These are phyloP conservation scores for Bryconaethiops microstoma DNA, from an alignment of 2,797 vertebrate genomes.

Conservation along the genomic window DNA sequence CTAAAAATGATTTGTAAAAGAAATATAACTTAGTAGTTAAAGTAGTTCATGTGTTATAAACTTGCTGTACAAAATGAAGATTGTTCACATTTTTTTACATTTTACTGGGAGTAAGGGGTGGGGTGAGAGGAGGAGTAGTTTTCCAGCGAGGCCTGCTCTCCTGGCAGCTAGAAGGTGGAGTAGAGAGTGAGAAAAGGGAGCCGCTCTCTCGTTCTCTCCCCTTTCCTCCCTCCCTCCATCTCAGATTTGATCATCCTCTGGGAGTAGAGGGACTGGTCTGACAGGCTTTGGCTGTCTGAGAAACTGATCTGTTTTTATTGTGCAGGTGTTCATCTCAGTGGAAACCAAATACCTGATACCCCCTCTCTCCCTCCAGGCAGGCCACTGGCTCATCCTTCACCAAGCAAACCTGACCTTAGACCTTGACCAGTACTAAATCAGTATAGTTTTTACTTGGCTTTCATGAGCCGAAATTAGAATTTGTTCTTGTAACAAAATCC, in stretches of 20 bases:
- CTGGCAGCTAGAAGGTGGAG: conserved; percentile 19
- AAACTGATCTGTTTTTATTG: conserved; percentile 29
- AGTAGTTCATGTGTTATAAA: too few relatives aligned
- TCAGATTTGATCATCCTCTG: conserved; percentile 20
- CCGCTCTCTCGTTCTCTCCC: neutral
- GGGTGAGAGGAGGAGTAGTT: neutral
- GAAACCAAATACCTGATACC: conserved; percentile 15
- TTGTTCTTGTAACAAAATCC: neutral
- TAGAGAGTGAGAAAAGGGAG: conserved; percentile 10
- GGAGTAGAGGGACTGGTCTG: conserved; percentile 33
- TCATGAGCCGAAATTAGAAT: too few relatives aligned
- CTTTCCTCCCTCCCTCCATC: neutral
- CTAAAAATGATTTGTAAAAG: too few relatives aligned
- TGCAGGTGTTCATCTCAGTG: neutral
- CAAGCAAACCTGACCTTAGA: neutral
- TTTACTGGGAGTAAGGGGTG: conserved; percentile 4
- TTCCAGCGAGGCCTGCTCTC: conserved; percentile 23
- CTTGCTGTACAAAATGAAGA: neutral
- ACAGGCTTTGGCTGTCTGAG: conserved; percentile 36
- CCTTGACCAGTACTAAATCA: neutral
- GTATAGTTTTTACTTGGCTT: neutral
- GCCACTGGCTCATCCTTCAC: conserved; percentile 25
- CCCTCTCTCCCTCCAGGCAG: neutral
- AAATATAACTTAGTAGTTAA: too few relatives aligned
- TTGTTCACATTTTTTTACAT: conserved; percentile 26